These are phyloP conservation scores for Drepanosiphum platanoidis DNA, from an alignment of 2,888 invertebrate genomes.

Conservation along the genomic window DNA sequence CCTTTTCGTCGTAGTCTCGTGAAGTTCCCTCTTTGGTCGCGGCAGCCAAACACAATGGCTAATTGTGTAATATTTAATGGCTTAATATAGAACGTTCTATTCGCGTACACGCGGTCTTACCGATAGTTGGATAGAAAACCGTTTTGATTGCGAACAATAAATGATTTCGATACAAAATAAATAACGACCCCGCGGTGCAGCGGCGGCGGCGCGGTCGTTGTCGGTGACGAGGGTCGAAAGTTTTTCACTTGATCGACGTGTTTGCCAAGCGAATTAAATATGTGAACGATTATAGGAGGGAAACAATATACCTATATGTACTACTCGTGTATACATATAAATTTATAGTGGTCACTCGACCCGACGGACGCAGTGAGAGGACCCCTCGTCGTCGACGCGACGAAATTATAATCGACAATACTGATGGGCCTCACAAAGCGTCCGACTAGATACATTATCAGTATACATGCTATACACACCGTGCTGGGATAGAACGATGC, in stretches of 20 bases:
- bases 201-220: neutral
- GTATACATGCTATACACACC: no score
- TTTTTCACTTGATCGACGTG: conserved; percentile 25
- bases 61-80: no score
- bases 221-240: conserved; percentile 4
- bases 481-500: no score
- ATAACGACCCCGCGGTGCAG: neutral
- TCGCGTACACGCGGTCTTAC: neutral
- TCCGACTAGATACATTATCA: no score
- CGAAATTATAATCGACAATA: neutral
- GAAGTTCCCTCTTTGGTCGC: no score
- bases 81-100: no score
- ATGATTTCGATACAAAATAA: conserved; percentile 10
- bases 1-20: no score
- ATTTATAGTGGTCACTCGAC: neutral
- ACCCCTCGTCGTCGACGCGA: neutral
- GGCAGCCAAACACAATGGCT: no score
- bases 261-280: conserved; percentile 40
- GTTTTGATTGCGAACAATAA: conserved; percentile 16
- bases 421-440: neutral
- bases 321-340: no score
- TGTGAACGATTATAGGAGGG: conserved; percentile 18
- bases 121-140: neutral
- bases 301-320: neutral
- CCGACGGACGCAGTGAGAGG: neutral